These are phyloP conservation scores for Cetoscarus ocellatus DNA, from an alignment of 2,797 vertebrate genomes.

Conservation along the genomic window DNA sequence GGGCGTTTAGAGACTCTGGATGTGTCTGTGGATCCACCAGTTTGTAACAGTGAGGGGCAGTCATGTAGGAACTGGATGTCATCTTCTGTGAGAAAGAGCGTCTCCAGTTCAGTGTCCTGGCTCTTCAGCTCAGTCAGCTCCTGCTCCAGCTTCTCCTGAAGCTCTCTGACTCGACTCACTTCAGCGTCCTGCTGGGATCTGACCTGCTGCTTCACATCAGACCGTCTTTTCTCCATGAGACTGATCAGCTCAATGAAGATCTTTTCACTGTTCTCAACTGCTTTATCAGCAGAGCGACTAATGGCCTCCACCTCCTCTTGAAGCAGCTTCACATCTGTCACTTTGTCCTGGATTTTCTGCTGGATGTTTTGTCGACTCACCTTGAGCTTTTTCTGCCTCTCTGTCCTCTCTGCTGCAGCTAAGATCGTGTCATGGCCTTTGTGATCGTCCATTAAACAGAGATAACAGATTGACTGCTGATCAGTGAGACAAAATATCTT, in stretches of 20 bases:
- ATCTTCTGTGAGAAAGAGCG: neutral
- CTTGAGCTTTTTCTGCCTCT: neutral
- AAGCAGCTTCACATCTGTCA: neutral
- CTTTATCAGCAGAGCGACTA: neutral
- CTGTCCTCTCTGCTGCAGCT: no score
- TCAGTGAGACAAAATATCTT: slow-evolving; percentile 2
- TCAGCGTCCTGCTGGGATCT: neutral
- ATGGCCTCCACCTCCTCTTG: neutral
- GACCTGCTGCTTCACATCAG: slow-evolving; percentile 1
- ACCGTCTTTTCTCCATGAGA: neutral
- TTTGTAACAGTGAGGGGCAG: neutral
- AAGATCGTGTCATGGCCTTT: neutral
- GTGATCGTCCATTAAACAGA: neutral
- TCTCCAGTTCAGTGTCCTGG: neutral
- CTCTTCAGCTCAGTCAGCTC: neutral
- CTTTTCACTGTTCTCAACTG: neutral
- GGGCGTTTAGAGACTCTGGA: neutral
- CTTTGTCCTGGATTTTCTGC: neutral
- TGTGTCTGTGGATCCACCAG: neutral
- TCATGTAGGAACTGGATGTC: neutral
- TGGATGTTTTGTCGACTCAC: slow-evolving; percentile 1
- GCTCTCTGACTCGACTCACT: neutral
- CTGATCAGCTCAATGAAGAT: neutral
- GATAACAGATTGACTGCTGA: neutral
- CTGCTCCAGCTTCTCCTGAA: neutral